phyloP scores from a whole-genome alignment of 2,113 vertebrate genomes.

The Lanius collurio region DNA sequence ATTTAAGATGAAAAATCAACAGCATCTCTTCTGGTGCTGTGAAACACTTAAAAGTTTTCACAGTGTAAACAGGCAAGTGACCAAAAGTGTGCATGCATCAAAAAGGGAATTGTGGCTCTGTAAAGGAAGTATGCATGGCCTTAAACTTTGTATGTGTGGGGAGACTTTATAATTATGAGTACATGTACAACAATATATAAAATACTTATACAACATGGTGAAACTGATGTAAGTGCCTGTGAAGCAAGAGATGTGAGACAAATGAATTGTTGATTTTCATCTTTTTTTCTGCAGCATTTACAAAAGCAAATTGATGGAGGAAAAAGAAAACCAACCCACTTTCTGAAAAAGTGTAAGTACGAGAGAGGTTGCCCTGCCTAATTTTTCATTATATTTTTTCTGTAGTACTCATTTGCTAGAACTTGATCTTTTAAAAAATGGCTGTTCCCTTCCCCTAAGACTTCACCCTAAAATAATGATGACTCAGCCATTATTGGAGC shows the following conservation, averaged over 20 bases:
- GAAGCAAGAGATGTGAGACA: not conserved
- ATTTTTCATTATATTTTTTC: not conserved
- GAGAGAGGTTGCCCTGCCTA: not conserved
- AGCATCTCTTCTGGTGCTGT: not conserved
- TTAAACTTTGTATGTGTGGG: not conserved
- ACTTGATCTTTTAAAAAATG: not conserved
- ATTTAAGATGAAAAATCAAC: not conserved
- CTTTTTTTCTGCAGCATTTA: not conserved
- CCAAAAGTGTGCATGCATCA: not conserved
- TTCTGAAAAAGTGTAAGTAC: not conserved
- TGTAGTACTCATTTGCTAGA: not conserved
- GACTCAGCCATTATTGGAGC: not conserved
- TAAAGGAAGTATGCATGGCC: not conserved
- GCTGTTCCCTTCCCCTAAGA: not conserved
- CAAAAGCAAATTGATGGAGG: not conserved
- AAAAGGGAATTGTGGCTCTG: not conserved
- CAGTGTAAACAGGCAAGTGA: not conserved
- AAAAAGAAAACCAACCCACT: not conserved
- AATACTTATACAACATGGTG: not conserved
- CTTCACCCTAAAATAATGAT: not conserved
- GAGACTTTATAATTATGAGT: not conserved
- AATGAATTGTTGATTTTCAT: not conserved
- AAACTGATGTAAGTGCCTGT: not conserved
- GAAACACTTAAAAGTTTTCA: not conserved
- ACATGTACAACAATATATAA: rapidly evolving